These are phyloP conservation scores for Brachyptera putata DNA, from an alignment of 2,888 invertebrate genomes.

Conservation along the genomic window DNA sequence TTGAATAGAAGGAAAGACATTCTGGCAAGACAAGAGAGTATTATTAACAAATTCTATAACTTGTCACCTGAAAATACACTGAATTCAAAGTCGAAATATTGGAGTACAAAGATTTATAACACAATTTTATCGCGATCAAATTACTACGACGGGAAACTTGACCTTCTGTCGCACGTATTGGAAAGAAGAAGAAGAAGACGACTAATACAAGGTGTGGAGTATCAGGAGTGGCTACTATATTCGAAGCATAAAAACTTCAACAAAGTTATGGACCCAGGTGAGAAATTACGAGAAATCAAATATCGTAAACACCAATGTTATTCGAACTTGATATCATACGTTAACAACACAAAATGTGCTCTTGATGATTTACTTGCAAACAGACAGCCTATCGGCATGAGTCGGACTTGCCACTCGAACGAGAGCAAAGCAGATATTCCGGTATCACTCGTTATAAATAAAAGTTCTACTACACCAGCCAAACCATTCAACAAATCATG, in stretches of 20 bases:
- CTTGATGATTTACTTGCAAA: background rate
- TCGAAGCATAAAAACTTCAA: background rate
- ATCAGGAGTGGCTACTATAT: no score
- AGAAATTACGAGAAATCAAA: background rate
- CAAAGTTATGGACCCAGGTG: background rate
- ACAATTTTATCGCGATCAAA: background rate
- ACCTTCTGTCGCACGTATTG: background rate
- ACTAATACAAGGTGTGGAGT: no score
- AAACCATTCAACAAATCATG: no score
- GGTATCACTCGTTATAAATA: no score
- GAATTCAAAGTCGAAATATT: no score
- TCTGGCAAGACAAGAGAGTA: no score
- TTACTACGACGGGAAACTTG: slow-evolving; percentile 3
- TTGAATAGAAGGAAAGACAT: no score
- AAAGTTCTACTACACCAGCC: no score
- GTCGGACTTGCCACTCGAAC: no score
- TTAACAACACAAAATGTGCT: background rate
- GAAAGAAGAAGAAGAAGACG: slow-evolving; percentile 1
- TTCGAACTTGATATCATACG: background rate
- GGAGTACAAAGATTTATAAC: background rate
- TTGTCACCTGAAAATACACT: background rate
- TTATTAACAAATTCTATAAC: no score
- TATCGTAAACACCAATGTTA: background rate
- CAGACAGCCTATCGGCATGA: background rate
- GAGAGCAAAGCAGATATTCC: no score